Percentiles rank a stretch among this genome's conserved stretches.
Conservation (phyloP, 2,113 vertebrate species). For the Reinhardtius hippoglossoides region DNA sequence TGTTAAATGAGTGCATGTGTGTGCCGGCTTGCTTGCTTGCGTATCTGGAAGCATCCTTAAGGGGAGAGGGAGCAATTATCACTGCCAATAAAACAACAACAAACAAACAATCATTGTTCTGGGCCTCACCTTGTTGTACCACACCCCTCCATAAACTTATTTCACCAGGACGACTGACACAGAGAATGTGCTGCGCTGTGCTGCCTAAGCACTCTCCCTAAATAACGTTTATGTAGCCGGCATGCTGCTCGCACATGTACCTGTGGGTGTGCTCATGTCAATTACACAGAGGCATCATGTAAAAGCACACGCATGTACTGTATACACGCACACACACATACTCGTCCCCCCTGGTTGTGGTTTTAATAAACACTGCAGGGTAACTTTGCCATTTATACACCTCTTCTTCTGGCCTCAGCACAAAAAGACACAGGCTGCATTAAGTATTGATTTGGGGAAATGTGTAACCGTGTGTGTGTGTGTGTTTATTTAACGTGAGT, state of each 20-base stretch:
- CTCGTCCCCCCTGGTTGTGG: background rate
- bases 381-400: conserved; percentile 50
- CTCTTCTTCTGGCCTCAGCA: conserved; percentile 55
- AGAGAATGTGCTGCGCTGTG: conserved; percentile 82
- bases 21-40: conserved; percentile 50
- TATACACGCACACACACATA: conserved; percentile 4
- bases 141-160: conserved; percentile 75
- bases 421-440: conserved; percentile 36
- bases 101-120: conserved; percentile 82
- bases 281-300: conserved; percentile 16
- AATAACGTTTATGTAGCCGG: conserved; percentile 69
- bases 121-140: conserved; percentile 77
- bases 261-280: conserved; percentile 40
- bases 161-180: conserved; percentile 71
- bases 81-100: conserved; percentile 82
- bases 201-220: conserved; percentile 81
- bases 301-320: conserved; percentile 23
- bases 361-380: conserved; percentile 43
- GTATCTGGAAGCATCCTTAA: conserved; percentile 64
- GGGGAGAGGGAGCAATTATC: conserved; percentile 79
- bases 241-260: conserved; percentile 58
- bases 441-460: conserved; percentile 51
- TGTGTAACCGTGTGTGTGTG: background rate
- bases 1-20: conserved; percentile 74
- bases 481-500: too few relatives aligned